Percentiles rank a stretch among this genome's conserved stretches.
Conservation (phyloP, 2,888 invertebrate genomes). For the Smittia sp. region DNA sequence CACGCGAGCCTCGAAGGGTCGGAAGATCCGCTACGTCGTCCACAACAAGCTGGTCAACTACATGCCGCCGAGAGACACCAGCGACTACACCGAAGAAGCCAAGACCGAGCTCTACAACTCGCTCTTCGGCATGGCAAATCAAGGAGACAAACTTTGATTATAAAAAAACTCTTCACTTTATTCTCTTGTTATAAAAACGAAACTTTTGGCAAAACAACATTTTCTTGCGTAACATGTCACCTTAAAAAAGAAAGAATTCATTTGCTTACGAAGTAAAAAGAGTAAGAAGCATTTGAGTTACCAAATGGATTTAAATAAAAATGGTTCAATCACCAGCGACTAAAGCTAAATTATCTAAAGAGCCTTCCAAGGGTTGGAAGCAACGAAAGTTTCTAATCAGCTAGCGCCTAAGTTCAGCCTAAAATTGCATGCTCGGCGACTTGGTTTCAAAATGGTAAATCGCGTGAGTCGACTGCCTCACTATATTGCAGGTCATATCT, state of each 20-base stretch:
- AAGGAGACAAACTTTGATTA: slow-evolving; percentile 48
- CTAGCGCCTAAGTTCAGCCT: too few species aligned
- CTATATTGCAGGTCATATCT: too few species aligned
- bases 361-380: too few species aligned
- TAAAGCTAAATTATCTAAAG: background rate
- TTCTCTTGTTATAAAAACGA: slow-evolving; percentile 1
- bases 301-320: background rate
- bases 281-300: background rate
- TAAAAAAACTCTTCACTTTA: background rate
- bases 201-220: slow-evolving; percentile 21
- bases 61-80: slow-evolving; percentile 75
- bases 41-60: slow-evolving; percentile 85
- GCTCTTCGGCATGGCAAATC: slow-evolving; percentile 68
- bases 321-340: background rate
- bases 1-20: slow-evolving; percentile 90
- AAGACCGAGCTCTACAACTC: slow-evolving; percentile 78
- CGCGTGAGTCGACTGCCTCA: too few species aligned
- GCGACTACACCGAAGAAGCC: slow-evolving; percentile 72
- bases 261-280: background rate
- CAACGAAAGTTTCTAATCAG: too few species aligned
- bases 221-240: slow-evolving; percentile 31
- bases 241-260: background rate
- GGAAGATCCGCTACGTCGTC: slow-evolving; percentile 81
- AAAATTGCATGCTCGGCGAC: too few species aligned
- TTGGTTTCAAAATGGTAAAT: too few species aligned